phyloP scores from a whole-genome alignment of 2,797 vertebrate genomes.

The Pterois miles region DNA sequence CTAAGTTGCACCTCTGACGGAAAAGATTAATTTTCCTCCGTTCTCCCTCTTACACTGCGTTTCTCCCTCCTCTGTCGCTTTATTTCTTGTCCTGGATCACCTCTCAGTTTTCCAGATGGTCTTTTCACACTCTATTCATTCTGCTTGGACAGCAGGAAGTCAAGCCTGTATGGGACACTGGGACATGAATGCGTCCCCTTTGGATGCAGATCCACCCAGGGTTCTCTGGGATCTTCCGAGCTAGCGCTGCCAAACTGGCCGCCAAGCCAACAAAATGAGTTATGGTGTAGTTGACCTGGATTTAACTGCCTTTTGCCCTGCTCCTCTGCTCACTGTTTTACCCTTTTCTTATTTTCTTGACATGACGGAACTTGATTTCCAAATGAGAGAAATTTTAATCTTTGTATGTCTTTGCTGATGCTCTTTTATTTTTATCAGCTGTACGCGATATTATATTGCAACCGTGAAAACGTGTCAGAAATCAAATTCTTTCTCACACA shows the following conservation, averaged over 20 bases:
- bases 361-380: slow-evolving; percentile 21
- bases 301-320: slow-evolving; percentile 39
- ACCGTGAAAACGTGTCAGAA: slow-evolving; percentile 53
- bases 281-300: slow-evolving; percentile 35
- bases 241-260: slow-evolving; percentile 32
- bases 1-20: not conserved
- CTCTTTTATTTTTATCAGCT: slow-evolving; percentile 48
- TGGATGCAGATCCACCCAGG: slow-evolving; percentile 47
- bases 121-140: slow-evolving; percentile 61
- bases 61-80: slow-evolving; percentile 11
- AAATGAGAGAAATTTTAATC: slow-evolving; percentile 28
- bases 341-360: slow-evolving; percentile 4
- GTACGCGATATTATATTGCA: slow-evolving; percentile 37
- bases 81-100: slow-evolving; percentile 39
- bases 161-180: slow-evolving; percentile 48
- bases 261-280: slow-evolving; percentile 52
- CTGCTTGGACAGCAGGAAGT: slow-evolving; percentile 58
- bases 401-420: slow-evolving; percentile 6
- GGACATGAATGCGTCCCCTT: slow-evolving; percentile 51
- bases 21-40: slow-evolving; percentile 20
- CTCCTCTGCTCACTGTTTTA: slow-evolving; percentile 18
- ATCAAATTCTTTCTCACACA: slow-evolving; percentile 31
- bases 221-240: slow-evolving; percentile 44
- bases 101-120: slow-evolving; percentile 69
- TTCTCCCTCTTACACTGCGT: slow-evolving; percentile 10